These are phyloP conservation scores for Parasteatoda tepidariorum DNA, from an alignment of 1,140 invertebrate genomes.

Conservation along the genomic window DNA sequence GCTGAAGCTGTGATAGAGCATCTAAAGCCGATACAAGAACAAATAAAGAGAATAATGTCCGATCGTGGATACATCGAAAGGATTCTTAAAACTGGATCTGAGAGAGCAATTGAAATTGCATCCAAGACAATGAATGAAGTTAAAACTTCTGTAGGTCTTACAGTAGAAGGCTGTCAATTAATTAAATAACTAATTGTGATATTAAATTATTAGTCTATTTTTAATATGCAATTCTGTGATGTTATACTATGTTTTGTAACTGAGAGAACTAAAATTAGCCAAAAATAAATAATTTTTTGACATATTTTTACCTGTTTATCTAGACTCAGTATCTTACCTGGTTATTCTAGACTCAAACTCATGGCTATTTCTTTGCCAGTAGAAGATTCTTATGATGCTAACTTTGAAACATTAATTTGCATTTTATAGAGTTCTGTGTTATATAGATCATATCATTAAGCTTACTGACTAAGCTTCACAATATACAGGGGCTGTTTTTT, in stretches of 20 bases:
- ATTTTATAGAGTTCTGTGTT: too few relatives aligned
- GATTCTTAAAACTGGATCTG: conserved; percentile 78
- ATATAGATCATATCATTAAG: too few relatives aligned
- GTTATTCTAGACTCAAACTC: too few relatives aligned
- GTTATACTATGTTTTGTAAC: background rate
- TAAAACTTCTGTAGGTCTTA: conserved; percentile 68
- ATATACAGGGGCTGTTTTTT: too few relatives aligned
- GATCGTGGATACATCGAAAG: conserved; percentile 75
- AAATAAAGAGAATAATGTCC: conserved; percentile 74
- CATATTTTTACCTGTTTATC: too few relatives aligned
- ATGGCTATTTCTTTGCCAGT: too few relatives aligned
- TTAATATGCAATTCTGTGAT: background rate
- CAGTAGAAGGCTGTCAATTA: background rate
- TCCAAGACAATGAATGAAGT: conserved; percentile 79
- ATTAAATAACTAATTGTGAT: background rate
- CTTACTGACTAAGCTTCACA: too few relatives aligned
- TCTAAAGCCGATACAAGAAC: conserved; percentile 78
- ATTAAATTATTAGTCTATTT: background rate
- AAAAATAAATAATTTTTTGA: too few relatives aligned
- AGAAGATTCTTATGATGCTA: too few relatives aligned
- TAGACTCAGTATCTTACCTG: too few relatives aligned
- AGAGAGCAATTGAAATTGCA: conserved; percentile 78
- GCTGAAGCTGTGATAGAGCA: conserved; percentile 80
- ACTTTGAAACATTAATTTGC: too few relatives aligned
- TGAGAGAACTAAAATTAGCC: background rate